These are phyloP conservation scores for Phallusia fumigata DNA, from an alignment of 23 tunicate species.

Conservation along the genomic window DNA sequence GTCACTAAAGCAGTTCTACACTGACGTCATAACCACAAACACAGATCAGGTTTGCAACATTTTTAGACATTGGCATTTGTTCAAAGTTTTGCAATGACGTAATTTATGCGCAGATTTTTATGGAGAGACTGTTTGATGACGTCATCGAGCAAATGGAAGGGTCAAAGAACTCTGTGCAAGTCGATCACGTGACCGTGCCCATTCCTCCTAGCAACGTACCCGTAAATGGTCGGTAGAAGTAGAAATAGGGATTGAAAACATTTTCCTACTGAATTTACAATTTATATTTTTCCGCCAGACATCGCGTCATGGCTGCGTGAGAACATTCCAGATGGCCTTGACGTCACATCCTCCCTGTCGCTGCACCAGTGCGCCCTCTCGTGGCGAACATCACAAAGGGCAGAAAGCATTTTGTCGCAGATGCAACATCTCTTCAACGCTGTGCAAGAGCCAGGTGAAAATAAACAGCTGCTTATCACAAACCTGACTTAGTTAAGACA, in stretches of 20 bases:
- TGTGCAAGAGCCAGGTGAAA: slow-evolving; percentile 71
- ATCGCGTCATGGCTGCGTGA: slow-evolving; percentile 32
- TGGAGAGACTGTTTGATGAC: slow-evolving; percentile 56
- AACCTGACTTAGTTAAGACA: too few species aligned
- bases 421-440: slow-evolving; percentile 67
- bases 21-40: slow-evolving; percentile 41
- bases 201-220: slow-evolving; percentile 40
- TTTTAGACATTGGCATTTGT: neutral
- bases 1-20: slow-evolving; percentile 48
- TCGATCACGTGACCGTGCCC: slow-evolving; percentile 36
- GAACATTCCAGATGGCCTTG: slow-evolving; percentile 50
- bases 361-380: slow-evolving; percentile 44
- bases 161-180: neutral
- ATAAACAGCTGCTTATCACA: too few species aligned
- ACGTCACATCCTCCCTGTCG: slow-evolving; percentile 18
- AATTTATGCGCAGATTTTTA: slow-evolving; percentile 29
- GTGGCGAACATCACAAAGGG: slow-evolving; percentile 59
- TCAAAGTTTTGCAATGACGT: too few species aligned
- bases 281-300: slow-evolving; percentile 22
- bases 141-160: slow-evolving; percentile 29
- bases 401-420: slow-evolving; percentile 28
- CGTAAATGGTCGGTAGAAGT: slow-evolving; percentile 18
- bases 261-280: too few species aligned
- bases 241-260: neutral
- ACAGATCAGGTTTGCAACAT: slow-evolving; percentile 35